Evolutionary conservation across 2,888 invertebrate species (phyloP).

Genomic region (Cheilosia vernalis): DNA sequence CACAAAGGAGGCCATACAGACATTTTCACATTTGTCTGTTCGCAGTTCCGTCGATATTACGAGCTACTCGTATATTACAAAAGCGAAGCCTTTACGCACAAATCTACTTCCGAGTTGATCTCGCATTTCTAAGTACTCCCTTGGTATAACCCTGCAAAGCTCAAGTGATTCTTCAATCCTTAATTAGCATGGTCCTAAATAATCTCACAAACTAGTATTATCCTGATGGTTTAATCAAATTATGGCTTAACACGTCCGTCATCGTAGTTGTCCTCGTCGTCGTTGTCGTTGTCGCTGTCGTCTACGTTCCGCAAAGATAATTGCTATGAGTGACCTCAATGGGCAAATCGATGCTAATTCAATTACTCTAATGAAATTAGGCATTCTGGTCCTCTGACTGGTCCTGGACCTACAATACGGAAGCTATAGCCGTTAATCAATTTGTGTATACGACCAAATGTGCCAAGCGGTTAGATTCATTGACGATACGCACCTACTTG

Average conservation of each 20-base stretch:
- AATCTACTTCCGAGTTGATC: slow-evolving; percentile 22
- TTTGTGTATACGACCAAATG: slow-evolving; percentile 6
- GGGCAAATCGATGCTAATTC: slow-evolving; percentile 68
- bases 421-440: slow-evolving; percentile 37
- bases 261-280: background rate
- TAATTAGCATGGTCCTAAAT: slow-evolving; percentile 51
- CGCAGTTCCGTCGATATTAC: too few relatives aligned
- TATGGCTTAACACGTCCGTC: slow-evolving; percentile 53
- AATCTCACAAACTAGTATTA: slow-evolving; percentile 40
- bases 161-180: slow-evolving; percentile 34
- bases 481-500: slow-evolving; percentile 27
- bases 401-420: background rate
- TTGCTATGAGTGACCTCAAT: slow-evolving; percentile 66
- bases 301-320: slow-evolving; percentile 51
- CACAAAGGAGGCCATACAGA: too few relatives aligned
- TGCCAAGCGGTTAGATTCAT: slow-evolving; percentile 44
- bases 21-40: too few relatives aligned
- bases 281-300: background rate
- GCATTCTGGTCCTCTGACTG: slow-evolving; percentile 11
- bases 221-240: slow-evolving; percentile 65
- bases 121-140: slow-evolving; percentile 23
- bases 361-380: slow-evolving; percentile 70
- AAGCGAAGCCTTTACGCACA: background rate
- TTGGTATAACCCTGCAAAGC: background rate
- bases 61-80: background rate